Base-by-base conservation (phyloP, 2,797 vertebrate genomes). In the Taenioides sp. region DNA sequence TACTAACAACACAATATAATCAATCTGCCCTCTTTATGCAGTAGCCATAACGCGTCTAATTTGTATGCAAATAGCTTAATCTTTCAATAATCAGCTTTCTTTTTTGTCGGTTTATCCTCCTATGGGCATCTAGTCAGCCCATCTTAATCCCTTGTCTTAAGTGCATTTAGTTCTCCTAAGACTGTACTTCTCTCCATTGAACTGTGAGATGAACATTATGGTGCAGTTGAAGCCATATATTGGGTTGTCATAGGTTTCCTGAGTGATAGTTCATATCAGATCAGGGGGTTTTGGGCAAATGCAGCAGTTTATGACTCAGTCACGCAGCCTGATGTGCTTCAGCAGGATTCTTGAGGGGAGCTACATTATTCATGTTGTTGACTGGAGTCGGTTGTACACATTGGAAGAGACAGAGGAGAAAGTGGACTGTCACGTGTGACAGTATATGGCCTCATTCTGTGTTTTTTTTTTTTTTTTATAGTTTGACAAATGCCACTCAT, bases 301-400 rank as follows among this genome's bases (percentile, higher is more conserved):
- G 81, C 77, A 71, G 79, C 82, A 72, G 89, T 89, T 75, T 83
- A 81, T 83, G 84, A 80, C 79, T 82, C 84, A 85, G 87, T 89
- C 88, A 86, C 65, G 69, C 80, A 86, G 83, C 75, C 88, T 86
- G 87, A 86, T 70, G 80, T 81, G 84, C 87, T 89, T 88, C 77
- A 80, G 85, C 76, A 79, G 77, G 83, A 86, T 87, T 91, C 90
- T 89, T 86, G 84, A 91, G 85, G 80, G 78, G 75, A 84, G 59
- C 83, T 94, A 86, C 86, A 93, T 93, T 92, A 93, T 93, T 94
- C 89, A 93, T 92, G 77, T 76, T 88, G 88, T 92, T 89, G 90
- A 91, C 88, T 83, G 77, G 76, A 89, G 86, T 80, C 84, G 85
- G 75, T 87, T 86, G 84, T 88, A 86, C 88, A 89, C 88, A 80